phyloP scores from a whole-genome alignment of 2,113 vertebrate genomes.

The Menidia beryllina region DNA sequence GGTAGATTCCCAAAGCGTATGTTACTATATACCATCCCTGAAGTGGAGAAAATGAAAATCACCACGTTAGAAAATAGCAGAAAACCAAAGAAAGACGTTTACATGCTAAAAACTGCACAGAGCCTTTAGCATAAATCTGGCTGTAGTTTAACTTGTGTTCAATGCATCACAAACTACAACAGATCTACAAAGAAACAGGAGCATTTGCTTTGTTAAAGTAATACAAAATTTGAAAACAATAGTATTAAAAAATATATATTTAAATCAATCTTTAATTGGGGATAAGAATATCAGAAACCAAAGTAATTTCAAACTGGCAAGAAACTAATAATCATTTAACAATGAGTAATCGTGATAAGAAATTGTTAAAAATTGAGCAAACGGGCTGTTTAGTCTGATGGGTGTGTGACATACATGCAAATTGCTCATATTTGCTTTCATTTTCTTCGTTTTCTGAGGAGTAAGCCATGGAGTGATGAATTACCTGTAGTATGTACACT shows the following conservation, averaged over 20 bases:
- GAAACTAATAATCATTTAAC: no score
- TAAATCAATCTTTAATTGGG: neutral
- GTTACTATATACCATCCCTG: slow-evolving; percentile 89
- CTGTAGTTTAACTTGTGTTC: no score
- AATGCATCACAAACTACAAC: no score
- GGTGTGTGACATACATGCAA: no score
- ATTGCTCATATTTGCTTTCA: neutral
- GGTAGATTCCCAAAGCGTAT: slow-evolving; percentile 87
- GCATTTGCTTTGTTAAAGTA: no score
- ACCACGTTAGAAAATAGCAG: slow-evolving; percentile 6
- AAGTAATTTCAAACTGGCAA: no score
- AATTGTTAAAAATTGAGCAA: no score
- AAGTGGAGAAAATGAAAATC: slow-evolving; percentile 54
- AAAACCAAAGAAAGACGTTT: neutral
- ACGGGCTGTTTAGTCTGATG: no score
- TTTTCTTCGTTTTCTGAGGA: neutral
- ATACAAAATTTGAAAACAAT: no score
- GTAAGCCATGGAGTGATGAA: neutral
- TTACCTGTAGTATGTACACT: slow-evolving; percentile 98
- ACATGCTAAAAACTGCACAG: neutral
- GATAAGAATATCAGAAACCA: neutral
- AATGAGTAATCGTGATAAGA: no score
- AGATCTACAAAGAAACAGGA: no score
- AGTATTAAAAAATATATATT: no score
- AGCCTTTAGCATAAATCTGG: neutral